A percentile compares a stretch with the other conserved stretches of the same genome.
phyloP scores from a whole-genome alignment of 2,113 vertebrate species.

The Limnothrissa miodon region DNA sequence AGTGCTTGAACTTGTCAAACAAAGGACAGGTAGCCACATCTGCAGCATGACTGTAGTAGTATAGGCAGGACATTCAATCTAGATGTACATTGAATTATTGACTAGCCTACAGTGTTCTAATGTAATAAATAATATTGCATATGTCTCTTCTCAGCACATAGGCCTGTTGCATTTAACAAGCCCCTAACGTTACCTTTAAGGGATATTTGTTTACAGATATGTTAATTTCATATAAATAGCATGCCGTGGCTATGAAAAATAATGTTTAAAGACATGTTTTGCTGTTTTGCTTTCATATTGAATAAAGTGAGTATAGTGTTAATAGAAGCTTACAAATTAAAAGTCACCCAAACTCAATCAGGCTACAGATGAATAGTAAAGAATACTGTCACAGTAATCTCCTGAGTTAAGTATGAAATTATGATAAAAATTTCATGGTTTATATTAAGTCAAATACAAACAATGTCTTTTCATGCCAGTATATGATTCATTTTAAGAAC shows the following conservation, averaged over 20 bases:
- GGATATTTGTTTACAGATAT: not conserved
- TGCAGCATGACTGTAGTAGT: too few relatives aligned
- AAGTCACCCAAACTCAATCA: not conserved
- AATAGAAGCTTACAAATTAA: conserved; percentile 1
- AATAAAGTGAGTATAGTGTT: not conserved
- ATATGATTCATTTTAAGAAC: not conserved
- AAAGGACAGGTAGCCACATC: too few relatives aligned
- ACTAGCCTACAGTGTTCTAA: too few relatives aligned
- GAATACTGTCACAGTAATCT: not conserved
- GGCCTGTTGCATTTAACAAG: not conserved
- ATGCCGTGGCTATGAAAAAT: not conserved
- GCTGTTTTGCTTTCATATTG: not conserved
- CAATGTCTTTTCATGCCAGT: not conserved
- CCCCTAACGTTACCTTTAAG: not conserved
- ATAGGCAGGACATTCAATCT: too few relatives aligned
- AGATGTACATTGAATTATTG: too few relatives aligned
- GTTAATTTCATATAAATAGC: not conserved
- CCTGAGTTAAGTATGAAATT: not conserved
- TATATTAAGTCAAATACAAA: not conserved
- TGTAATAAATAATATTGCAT: too few relatives aligned
- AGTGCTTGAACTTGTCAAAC: too few relatives aligned
- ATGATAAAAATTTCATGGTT: too few relatives aligned
- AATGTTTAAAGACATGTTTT: not conserved
- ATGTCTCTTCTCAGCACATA: not conserved
- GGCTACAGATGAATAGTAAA: not conserved